Evolutionary conservation across 2,113 vertebrate species (phyloP).

Genomic region (Pardalotus punctatus): DNA sequence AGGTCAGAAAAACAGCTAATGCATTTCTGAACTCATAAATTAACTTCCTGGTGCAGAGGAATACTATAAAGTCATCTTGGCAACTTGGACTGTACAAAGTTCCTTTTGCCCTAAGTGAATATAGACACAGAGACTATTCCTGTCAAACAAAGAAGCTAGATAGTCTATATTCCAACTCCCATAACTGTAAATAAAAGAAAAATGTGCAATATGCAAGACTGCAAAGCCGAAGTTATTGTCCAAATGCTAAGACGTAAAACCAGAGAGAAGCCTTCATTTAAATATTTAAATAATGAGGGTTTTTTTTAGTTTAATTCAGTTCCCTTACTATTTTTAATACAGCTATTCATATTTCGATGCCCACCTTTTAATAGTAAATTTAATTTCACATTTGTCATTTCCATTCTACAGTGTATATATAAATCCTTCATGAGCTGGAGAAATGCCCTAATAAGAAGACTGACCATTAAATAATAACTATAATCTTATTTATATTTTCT

Average conservation of each 20-base stretch:
- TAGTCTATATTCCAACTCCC: neutral
- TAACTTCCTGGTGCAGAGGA: neutral
- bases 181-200: neutral
- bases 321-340: neutral
- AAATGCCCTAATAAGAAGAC: neutral
- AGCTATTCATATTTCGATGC: neutral
- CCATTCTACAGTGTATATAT: neutral
- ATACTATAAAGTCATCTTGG: neutral
- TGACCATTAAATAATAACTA: neutral
- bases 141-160: neutral
- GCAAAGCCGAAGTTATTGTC: neutral
- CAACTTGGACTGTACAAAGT: neutral
- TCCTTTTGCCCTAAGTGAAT: neutral
- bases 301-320: neutral
- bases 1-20: neutral
- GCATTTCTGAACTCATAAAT: neutral
- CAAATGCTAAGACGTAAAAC: neutral
- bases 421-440: neutral
- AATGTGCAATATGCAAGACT: neutral
- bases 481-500: neutral
- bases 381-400: conserved; percentile 14
- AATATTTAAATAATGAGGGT: neutral
- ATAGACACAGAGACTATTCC: neutral
- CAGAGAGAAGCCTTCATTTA: neutral
- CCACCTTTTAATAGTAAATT: neutral